phyloP scores from a whole-genome alignment of 2,888 invertebrate genomes.

The Nephrotoma appendiculata region DNA sequence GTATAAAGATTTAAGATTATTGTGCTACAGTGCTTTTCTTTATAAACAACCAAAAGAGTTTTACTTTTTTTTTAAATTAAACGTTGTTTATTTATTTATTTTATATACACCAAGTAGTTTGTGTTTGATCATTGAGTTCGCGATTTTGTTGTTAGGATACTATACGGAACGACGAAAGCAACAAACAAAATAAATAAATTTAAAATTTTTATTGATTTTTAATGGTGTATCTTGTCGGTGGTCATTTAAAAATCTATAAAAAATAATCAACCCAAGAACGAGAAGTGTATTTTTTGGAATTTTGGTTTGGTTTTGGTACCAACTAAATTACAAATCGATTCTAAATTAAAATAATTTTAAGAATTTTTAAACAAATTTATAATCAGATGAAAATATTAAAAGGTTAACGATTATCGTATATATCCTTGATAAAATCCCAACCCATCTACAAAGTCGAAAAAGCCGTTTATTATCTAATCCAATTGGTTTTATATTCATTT shows the following conservation, averaged over 20 bases:
- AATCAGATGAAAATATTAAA: not conserved
- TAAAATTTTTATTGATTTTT: not conserved
- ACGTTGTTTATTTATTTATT: not conserved
- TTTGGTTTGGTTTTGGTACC: not conserved
- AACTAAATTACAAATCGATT: not conserved
- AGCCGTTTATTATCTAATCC: not conserved
- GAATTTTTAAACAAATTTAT: not conserved
- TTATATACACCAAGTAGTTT: not conserved
- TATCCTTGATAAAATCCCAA: not conserved
- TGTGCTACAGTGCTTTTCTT: not conserved
- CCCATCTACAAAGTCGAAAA: not conserved
- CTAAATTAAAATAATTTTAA: not conserved
- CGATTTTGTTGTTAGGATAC: not conserved
- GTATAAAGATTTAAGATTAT: not conserved
- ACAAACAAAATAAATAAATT: not conserved
- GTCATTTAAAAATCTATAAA: not conserved
- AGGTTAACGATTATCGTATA: not conserved
- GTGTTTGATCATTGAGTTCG: not conserved
- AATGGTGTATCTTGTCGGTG: not conserved
- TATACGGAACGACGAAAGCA: not conserved
- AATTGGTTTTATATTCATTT: not conserved
- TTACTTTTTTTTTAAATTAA: not conserved
- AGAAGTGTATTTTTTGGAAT: not conserved
- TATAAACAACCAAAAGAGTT: not conserved
- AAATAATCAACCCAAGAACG: not conserved